Evolutionary conservation across 2,797 vertebrate genomes (phyloP).

Genomic region (Sandelia bainsii): DNA sequence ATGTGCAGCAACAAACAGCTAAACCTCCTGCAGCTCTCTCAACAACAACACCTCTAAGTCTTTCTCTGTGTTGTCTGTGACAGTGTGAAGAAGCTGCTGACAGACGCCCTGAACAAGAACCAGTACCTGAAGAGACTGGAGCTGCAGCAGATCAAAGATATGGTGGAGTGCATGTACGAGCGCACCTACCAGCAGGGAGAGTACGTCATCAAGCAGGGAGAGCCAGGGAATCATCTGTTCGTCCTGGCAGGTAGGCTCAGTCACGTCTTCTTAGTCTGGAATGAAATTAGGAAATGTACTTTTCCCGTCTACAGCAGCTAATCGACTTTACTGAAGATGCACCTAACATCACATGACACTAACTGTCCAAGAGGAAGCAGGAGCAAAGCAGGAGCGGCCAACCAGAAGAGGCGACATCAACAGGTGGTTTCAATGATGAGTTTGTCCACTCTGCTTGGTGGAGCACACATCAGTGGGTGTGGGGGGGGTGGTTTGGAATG

Average conservation of each 20-base stretch:
- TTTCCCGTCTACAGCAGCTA: not conserved
- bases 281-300: not conserved
- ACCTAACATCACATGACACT: not conserved
- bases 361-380: not conserved
- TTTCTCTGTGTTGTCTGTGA: not conserved
- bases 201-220: slow-evolving; percentile 91
- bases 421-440: not conserved
- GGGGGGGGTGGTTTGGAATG: not conserved
- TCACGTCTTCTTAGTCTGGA: not conserved
- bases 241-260: slow-evolving; percentile 89
- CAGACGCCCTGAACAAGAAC: slow-evolving; percentile 92
- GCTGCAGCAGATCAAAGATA: slow-evolving; percentile 91
- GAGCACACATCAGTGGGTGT: too few species aligned
- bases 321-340: not conserved
- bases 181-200: slow-evolving; percentile 90
- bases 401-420: not conserved
- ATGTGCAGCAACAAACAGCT: too few species aligned
- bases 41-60: not conserved
- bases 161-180: slow-evolving; percentile 96
- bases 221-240: slow-evolving; percentile 92
- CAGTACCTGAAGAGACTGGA: slow-evolving; percentile 93
- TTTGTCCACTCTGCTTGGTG: not conserved
- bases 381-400: not conserved
- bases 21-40: too few species aligned
- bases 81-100: slow-evolving; percentile 93